These are phyloP conservation scores for Drosophila quinaria DNA, from an alignment of 2,888 invertebrate species.

Conservation along the genomic window DNA sequence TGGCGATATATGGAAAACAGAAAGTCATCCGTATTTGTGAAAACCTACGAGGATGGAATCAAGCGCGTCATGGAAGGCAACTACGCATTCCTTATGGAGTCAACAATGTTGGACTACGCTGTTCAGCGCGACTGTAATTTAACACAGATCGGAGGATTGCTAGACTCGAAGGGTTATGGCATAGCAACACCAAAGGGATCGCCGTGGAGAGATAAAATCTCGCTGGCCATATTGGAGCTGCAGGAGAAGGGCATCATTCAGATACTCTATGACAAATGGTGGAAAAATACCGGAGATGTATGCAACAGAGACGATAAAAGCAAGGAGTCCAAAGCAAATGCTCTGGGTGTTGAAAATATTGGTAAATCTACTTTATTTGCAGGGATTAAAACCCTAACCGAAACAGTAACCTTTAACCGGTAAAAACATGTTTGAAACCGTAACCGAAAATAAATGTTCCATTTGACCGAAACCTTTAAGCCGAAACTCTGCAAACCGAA, in stretches of 20 bases:
- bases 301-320: conserved; percentile 95
- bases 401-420: too few species aligned
- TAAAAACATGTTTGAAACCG: too few species aligned
- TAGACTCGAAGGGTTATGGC: conserved; percentile 91
- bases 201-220: conserved; percentile 98
- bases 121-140: conserved; percentile 98
- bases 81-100: conserved; percentile 99
- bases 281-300: conserved; percentile 97
- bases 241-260: conserved; percentile 98
- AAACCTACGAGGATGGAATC: conserved; percentile 96
- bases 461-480: too few species aligned
- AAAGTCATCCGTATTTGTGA: conserved; percentile 93
- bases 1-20: conserved; percentile 96
- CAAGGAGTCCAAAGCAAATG: conserved; percentile 96
- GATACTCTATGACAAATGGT: conserved; percentile 98
- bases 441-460: too few species aligned
- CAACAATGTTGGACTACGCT: conserved; percentile 97
- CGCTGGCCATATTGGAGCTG: conserved; percentile 96
- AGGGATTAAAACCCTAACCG: too few species aligned
- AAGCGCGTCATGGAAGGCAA: conserved; percentile 93
- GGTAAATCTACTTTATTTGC: conserved; percentile 86
- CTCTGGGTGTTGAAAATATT: conserved; percentile 93
- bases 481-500: too few species aligned
- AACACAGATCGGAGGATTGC: conserved; percentile 96
- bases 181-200: conserved; percentile 98